These are phyloP conservation scores for Brenthis ino DNA, from an alignment of 2,888 invertebrate species.

Conservation along the genomic window DNA sequence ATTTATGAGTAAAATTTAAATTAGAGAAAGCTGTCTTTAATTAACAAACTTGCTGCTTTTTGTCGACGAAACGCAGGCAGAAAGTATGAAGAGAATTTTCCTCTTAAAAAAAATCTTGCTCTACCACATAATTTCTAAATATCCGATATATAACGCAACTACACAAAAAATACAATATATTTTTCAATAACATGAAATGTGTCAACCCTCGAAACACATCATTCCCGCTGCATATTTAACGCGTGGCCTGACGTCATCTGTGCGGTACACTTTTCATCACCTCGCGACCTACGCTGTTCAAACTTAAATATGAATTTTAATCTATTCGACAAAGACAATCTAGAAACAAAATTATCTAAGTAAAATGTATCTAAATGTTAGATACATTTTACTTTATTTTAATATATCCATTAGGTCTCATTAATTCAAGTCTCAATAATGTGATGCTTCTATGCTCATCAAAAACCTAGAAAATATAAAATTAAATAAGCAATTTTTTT, in stretches of 20 bases:
- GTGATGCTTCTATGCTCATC: too few species aligned
- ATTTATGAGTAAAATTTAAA: too few species aligned
- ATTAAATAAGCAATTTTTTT: too few species aligned
- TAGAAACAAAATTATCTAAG: too few species aligned
- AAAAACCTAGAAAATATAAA: too few species aligned
- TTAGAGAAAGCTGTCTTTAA: too few species aligned
- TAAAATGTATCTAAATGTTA: too few species aligned
- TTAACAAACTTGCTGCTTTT: too few species aligned
- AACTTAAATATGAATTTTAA: slow-evolving; percentile 28
- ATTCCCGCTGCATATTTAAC: slow-evolving; percentile 62
- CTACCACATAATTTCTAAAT: background rate
- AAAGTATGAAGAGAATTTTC: too few species aligned
- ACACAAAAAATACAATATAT: background rate
- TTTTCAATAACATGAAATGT: slow-evolving; percentile 19
- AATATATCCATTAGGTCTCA: background rate
- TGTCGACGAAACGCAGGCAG: too few species aligned
- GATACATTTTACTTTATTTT: background rate
- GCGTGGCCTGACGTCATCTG: slow-evolving; percentile 67
- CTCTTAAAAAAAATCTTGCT: background rate
- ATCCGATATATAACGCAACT: background rate
- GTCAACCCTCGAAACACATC: slow-evolving; percentile 52
- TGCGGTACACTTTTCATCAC: slow-evolving; percentile 42
- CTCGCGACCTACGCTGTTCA: slow-evolving; percentile 22
- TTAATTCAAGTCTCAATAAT: too few species aligned
- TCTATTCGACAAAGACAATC: slow-evolving; percentile 9